Evolutionary conservation across 2,797 vertebrate genomes (phyloP).

Genomic region (Garrulus glandarius): DNA sequence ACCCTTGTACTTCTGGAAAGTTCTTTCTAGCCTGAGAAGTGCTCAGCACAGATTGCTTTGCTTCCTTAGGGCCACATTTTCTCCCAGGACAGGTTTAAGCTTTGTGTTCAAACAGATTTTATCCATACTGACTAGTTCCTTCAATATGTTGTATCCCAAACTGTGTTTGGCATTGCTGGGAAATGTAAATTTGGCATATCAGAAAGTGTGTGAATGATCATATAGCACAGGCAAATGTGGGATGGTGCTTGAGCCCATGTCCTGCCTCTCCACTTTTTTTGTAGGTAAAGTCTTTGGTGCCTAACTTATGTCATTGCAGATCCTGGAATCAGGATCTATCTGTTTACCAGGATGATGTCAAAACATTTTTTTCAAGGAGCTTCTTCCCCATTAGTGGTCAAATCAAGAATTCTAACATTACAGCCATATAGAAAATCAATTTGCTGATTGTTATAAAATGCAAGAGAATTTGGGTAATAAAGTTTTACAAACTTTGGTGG

Average conservation of each 20-base stretch:
- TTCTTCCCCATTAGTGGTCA: background rate
- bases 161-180: background rate
- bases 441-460: background rate
- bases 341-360: background rate
- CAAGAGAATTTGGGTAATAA: background rate
- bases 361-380: background rate
- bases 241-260: background rate
- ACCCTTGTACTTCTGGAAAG: background rate
- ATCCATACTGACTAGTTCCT: background rate
- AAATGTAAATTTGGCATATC: background rate
- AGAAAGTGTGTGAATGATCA: background rate
- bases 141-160: background rate
- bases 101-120: background rate
- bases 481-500: background rate
- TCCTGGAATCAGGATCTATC: background rate
- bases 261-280: background rate
- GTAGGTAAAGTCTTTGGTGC: background rate
- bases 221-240: background rate
- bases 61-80: background rate
- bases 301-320: background rate
- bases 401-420: background rate
- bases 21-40: fast-evolving
- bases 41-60: background rate
- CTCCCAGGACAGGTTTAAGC: background rate
- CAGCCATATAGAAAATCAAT: background rate